Conservation (phyloP, 1,140 invertebrate genomes). For the Tetramorium alpestre region DNA sequence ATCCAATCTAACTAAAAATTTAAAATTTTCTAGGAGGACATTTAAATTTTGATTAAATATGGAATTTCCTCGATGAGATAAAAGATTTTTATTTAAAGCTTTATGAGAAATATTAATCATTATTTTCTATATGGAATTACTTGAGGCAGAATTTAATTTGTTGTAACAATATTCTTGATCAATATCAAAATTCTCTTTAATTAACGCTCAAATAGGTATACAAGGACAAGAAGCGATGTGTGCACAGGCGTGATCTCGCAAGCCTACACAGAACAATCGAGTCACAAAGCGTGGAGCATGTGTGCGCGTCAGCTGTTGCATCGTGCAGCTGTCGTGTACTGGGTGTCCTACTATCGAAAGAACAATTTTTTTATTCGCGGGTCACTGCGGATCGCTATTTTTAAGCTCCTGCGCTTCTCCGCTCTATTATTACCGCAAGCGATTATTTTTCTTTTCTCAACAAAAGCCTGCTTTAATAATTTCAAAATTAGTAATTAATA, state of each 20-base stretch:
- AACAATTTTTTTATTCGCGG: constrained; percentile 5
- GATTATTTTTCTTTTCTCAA: not conserved
- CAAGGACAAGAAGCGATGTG: not conserved
- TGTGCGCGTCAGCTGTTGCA: constrained; percentile 76
- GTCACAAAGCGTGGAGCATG: constrained; percentile 39
- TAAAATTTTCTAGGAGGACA: not conserved
- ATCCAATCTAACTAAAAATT: not conserved
- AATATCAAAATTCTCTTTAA: constrained; percentile 28
- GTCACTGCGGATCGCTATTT: constrained; percentile 29
- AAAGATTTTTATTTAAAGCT: not conserved
- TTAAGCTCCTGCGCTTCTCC: not conserved
- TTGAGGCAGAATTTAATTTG: not conserved
- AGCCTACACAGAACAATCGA: constrained; percentile 30
- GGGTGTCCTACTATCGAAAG: constrained; percentile 31
- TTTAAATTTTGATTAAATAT: not conserved
- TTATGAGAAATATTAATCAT: not conserved
- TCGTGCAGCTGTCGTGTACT: constrained; percentile 68
- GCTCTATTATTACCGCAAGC: not conserved
- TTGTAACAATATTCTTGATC: not conserved
- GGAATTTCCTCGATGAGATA: not conserved
- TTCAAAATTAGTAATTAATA: not conserved
- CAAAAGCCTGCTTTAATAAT: not conserved
- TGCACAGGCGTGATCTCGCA: not conserved
- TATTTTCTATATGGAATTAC: not conserved
- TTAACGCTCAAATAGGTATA: constrained; percentile 1